phyloP scores from a whole-genome alignment of 1,140 invertebrate species.

The Drosophila arawakana region DNA sequence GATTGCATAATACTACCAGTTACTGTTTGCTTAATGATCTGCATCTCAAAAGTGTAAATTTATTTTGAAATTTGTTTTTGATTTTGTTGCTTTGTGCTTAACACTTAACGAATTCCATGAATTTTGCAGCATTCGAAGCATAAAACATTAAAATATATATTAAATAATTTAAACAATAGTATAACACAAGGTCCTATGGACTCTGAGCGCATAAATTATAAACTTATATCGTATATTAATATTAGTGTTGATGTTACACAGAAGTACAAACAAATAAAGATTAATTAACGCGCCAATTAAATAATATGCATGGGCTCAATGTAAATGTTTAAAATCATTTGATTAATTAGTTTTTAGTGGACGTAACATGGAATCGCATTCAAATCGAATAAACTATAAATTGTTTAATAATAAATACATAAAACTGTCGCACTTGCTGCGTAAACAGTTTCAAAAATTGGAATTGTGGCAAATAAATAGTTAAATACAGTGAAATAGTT shows the following conservation, averaged over 20 bases:
- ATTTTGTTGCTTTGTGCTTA: slow-evolving; percentile 70
- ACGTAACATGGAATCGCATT: slow-evolving; percentile 69
- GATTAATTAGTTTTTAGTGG: slow-evolving; percentile 58
- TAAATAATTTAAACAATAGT: slow-evolving; percentile 20
- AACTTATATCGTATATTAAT: not conserved
- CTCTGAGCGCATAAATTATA: not conserved
- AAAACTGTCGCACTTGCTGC: slow-evolving; percentile 23
- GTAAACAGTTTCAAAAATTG: slow-evolving; percentile 34
- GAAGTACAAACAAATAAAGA: slow-evolving; percentile 32
- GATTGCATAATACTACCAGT: slow-evolving; percentile 74
- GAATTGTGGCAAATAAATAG: slow-evolving; percentile 62
- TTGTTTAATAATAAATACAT: slow-evolving; percentile 24
- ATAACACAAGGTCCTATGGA: slow-evolving; percentile 26
- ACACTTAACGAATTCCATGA: slow-evolving; percentile 57
- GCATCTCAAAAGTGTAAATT: slow-evolving; percentile 41
- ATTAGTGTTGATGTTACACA: slow-evolving; percentile 34
- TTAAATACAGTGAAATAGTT: slow-evolving; percentile 63
- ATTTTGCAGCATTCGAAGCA: slow-evolving; percentile 41
- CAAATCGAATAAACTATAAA: slow-evolving; percentile 30
- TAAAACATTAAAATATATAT: slow-evolving; percentile 42
- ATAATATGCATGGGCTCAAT: slow-evolving; percentile 17
- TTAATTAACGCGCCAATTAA: slow-evolving; percentile 20
- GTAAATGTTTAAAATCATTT: slow-evolving; percentile 46
- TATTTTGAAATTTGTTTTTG: slow-evolving; percentile 67
- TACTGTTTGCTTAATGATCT: slow-evolving; percentile 43